A percentile compares a stretch with the other conserved stretches of the same genome.
Evolutionary conservation across 2,113 vertebrate genomes (phyloP).

Genomic region (Bungarus multicinctus): DNA sequence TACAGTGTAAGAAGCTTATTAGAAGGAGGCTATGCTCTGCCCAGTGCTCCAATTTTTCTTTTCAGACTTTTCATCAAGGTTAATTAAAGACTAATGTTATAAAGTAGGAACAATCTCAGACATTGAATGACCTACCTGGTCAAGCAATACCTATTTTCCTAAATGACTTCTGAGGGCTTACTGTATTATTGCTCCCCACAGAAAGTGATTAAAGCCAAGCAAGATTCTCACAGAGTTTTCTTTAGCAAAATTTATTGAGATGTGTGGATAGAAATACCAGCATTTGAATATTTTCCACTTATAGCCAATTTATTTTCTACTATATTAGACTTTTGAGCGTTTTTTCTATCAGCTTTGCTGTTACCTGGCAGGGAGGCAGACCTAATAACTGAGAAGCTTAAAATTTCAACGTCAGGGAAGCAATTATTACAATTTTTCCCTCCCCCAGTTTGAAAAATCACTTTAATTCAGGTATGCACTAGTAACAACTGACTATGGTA

Average conservation of each 20-base stretch:
- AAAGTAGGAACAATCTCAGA: background rate
- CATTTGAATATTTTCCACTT: background rate
- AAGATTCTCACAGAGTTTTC: background rate
- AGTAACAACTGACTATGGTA: background rate
- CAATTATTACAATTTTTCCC: background rate
- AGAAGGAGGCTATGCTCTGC: conserved; percentile 4
- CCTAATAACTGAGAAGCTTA: background rate
- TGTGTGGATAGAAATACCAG: background rate
- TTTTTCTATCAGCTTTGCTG: background rate
- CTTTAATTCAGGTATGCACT: background rate
- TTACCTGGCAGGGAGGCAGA: background rate
- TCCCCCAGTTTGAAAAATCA: background rate
- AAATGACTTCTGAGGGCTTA: background rate
- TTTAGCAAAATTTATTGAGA: background rate
- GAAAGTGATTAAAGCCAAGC: background rate
- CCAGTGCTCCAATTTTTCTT: conserved; percentile 10
- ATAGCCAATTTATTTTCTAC: background rate
- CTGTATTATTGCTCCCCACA: background rate
- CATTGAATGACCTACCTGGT: background rate
- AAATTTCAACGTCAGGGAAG: background rate
- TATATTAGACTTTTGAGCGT: background rate
- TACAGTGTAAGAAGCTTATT: conserved; percentile 11
- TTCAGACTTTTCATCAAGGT: background rate
- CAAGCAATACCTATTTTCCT: background rate
- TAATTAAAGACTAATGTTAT: background rate